Evolutionary conservation across 53 echinoderm and acorn worm genomes (phyloP).

Genomic region (Holothuria leucospilota): DNA sequence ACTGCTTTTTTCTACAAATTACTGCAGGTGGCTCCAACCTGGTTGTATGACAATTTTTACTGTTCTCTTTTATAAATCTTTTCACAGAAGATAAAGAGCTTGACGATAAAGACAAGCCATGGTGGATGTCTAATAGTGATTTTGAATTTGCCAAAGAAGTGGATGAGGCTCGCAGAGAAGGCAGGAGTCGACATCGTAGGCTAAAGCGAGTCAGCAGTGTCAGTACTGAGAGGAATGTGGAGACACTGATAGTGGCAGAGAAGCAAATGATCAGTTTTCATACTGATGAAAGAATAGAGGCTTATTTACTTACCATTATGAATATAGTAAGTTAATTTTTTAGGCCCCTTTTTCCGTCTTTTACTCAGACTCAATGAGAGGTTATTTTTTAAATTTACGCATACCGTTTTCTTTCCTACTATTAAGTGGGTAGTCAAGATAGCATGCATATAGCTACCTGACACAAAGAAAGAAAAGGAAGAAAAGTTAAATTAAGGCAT

Average conservation of each 20-base stretch:
- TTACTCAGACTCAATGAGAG: too few relatives aligned
- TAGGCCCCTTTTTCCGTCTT: too few relatives aligned
- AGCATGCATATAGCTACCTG: too few relatives aligned
- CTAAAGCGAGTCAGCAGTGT: conserved; percentile 71
- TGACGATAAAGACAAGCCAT: conserved; percentile 60
- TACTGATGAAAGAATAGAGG: conserved; percentile 76
- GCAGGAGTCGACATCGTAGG: conserved; percentile 54
- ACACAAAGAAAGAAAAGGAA: too few relatives aligned
- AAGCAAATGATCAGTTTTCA: conserved; percentile 93
- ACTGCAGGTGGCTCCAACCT: too few relatives aligned
- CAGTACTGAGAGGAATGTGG: conserved; percentile 85
- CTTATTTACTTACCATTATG: conserved; percentile 95
- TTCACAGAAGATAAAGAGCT: conserved; percentile 43
- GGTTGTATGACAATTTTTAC: neutral
- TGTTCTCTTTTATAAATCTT: neutral
- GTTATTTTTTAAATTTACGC: too few relatives aligned
- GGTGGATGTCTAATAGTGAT: conserved; percentile 82
- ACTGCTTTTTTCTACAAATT: too few relatives aligned
- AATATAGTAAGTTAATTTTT: conserved; percentile 85
- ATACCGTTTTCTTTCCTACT: too few relatives aligned
- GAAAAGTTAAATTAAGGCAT: neutral
- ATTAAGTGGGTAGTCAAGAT: too few relatives aligned
- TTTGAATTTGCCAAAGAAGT: conserved; percentile 77
- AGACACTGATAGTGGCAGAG: conserved; percentile 93
- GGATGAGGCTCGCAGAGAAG: conserved; percentile 67